Percentiles rank a stretch among this genome's conserved stretches.
Evolutionary conservation across 2,113 vertebrate genomes (phyloP).

Genomic region (Ctenodactylus gundi): DNA sequence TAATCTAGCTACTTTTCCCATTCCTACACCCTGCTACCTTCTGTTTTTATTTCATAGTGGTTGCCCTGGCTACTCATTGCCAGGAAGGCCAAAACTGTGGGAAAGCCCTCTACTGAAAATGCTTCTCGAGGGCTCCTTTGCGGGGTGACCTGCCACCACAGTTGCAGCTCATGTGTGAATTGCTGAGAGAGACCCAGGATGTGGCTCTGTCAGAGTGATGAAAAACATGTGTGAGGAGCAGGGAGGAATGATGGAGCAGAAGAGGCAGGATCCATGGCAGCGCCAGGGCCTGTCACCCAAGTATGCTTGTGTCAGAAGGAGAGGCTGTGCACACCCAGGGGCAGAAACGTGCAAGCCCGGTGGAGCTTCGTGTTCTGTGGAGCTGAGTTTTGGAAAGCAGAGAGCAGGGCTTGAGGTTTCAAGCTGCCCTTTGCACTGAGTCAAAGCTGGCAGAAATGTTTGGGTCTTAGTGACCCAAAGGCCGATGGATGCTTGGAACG

Average conservation of each 20-base stretch:
- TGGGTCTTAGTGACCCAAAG: neutral
- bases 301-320: too few relatives aligned
- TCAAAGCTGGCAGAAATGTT: neutral
- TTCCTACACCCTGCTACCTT: too few relatives aligned
- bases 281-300: neutral
- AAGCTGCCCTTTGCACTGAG: neutral
- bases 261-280: neutral
- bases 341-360: neutral
- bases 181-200: neutral
- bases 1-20: neutral
- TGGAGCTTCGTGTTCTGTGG: neutral
- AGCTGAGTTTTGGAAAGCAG: accelerated
- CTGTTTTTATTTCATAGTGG: neutral
- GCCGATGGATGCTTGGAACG: neutral
- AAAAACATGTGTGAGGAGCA: neutral
- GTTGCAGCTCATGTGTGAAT: neutral
- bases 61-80: neutral
- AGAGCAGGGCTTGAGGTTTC: too few relatives aligned
- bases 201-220: neutral
- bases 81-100: neutral
- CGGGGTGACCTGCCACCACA: neutral
- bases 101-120: neutral
- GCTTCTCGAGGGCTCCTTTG: neutral
- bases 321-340: neutral
- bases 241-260: neutral